Conservation (phyloP, 2,113 vertebrate genomes). For the Sphaerodactylus townsendi region DNA sequence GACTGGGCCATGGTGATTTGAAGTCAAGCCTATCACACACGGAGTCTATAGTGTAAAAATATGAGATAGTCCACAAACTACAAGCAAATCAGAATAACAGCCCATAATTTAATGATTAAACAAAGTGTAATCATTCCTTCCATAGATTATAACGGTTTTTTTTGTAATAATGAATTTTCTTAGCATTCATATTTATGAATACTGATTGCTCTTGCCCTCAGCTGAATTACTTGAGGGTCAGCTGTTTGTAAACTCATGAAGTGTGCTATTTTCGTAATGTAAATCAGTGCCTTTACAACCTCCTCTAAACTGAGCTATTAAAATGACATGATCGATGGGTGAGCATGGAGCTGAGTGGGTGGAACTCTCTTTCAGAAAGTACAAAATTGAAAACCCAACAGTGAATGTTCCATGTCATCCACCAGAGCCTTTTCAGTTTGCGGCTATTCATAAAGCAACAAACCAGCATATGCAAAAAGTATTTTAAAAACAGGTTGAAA, state of each 20-base stretch:
- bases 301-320: not conserved
- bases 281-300: not conserved
- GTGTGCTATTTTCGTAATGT: not conserved
- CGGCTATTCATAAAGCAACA: not conserved
- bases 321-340: slow-evolving; percentile 9
- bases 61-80: not conserved
- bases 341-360: not conserved
- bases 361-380: not conserved
- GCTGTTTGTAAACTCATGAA: not conserved
- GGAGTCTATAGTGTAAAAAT: not conserved
- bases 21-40: not conserved
- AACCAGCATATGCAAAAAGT: not conserved
- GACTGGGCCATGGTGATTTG: too few species aligned
- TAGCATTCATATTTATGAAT: not conserved
- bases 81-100: not conserved
- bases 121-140: too few species aligned
- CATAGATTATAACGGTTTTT: too few species aligned
- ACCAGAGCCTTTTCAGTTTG: not conserved
- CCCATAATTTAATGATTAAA: not conserved
- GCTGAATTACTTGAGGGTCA: not conserved
- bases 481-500: not conserved
- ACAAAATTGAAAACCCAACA: not conserved
- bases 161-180: not conserved
- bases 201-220: not conserved
- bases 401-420: not conserved